Evolutionary conservation across 1,140 invertebrate genomes (phyloP), one percentile per base, ranked within the genome.

Genomic region (Heterodera schachtii): DNA sequence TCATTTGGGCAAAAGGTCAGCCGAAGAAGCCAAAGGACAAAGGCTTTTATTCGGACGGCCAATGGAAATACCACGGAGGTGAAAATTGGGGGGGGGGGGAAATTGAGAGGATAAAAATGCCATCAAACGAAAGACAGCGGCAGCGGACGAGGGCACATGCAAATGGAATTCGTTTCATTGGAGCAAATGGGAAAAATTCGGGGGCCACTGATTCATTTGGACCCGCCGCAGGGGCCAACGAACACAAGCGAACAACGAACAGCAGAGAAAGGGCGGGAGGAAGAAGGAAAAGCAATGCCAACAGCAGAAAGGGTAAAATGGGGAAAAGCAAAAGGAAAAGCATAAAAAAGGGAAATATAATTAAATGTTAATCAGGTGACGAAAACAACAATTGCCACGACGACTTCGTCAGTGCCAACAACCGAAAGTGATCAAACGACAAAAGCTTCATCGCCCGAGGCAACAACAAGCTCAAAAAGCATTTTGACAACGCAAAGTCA

Each of bases 1-100:
- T 81, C 7, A 85, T 85, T 47, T 75, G 76, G 19, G 85, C 86
- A 19, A 85, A 85, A 81, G 86, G 85, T 3, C 82, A 87, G 57
- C n/a, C 64, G 41, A 87, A 19, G 49, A 67, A 74, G 7, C 43
- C 16, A 31, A 73, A 60, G 7, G 73, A 69, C 47, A 73, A 60
- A n/a, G 73, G 52, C 67, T 84, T 84, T 71, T 84, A 84, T 67
- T 44, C 71, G 31, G 71, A 79, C 67, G 79, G 86, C 46, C 82
- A 80, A 69, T 85, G 75, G 77, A 83, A 81, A 67, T 85, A 85
- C 80, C 84, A 85, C 49, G 84, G 84, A 57, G 70, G 83, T 85
- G 52, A 49, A 31, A 60, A 80, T 16, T 67, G 31, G n/a, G 16
- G 6, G 7, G 43, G 44, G 31, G 19, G 46, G 21, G 76, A 81